Base-by-base conservation (phyloP, 2,797 vertebrate species). In the Anas capensis region DNA sequence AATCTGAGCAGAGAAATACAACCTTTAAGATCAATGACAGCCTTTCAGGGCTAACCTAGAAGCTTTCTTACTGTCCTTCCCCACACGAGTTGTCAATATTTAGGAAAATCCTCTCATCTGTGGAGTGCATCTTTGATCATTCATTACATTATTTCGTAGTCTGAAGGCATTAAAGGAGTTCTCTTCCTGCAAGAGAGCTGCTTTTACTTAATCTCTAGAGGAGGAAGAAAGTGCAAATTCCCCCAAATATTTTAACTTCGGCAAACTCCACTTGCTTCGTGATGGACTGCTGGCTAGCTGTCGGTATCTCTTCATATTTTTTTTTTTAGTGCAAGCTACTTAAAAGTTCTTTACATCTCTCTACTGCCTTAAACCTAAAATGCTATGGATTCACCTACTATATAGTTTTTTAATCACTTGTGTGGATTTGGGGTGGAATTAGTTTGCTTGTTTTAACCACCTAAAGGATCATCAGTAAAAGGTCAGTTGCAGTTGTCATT, bases 201-300 rank as follows among this genome's bases (percentile, higher is more conserved):
- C 26, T 73, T 75, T 33, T 38, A 44, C 17, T 51, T 51, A 17
- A n/a, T 60, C 57, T 36, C 33, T 4, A 24, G 57, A 23, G 33
- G 21, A 24, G 6, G 5, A 7, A 49, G 23, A 40, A 44, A 38
- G 14, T 64, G 4, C 57, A 31, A 33, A 0, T 65, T 71, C 14
- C 21, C 17, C 24, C 27, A 33, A 33, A 23, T 49, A 2, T 66
- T 14, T 19, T 26, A 61, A 14, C 12, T 46, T 80, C 3, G 0
- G 0, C 3, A 3, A 1, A 0, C 49, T 60, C 46, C 24, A 34
- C 6, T 53, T 8, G 1, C n/a, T 71, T 26, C 8, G 1, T 27
- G 33, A 27, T n/a, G 29, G 54, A 1, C 66, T 72, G 8, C 10
- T 87, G 79, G 38, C 64, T 53, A 8, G 7, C 26, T 91, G n/a